phyloP scores from a whole-genome alignment of 2,113 vertebrate species.

The Rhegmatorhina hoffmannsi region DNA sequence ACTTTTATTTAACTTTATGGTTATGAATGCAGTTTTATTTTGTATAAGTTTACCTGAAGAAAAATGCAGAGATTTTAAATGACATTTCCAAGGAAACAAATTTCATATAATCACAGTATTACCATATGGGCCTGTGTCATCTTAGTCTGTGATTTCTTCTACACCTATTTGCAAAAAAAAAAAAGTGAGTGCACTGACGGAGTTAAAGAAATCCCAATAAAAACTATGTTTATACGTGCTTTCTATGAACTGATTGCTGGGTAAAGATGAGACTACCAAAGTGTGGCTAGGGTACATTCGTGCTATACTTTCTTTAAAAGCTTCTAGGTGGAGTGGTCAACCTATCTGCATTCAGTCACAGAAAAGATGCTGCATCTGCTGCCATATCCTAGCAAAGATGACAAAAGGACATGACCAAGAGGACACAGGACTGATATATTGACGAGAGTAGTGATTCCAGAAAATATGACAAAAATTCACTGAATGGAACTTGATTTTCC shows the following conservation, averaged over 20 bases:
- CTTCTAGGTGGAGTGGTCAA: neutral
- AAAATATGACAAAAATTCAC: neutral
- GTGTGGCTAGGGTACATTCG: neutral
- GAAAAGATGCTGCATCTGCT: neutral
- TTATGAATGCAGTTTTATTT: neutral
- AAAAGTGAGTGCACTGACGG: neutral
- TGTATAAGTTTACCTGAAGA: neutral
- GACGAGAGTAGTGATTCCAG: neutral
- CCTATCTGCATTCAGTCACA: neutral
- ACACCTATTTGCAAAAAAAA: neutral
- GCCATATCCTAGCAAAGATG: neutral
- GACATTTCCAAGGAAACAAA: neutral
- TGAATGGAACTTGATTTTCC: neutral
- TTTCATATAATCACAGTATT: neutral
- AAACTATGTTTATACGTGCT: neutral
- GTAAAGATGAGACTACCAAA: neutral
- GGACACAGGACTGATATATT: accelerated
- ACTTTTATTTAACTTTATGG: neutral
- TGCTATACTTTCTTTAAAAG: neutral
- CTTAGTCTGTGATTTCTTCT: neutral
- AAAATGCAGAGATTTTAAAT: neutral
- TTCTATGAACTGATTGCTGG: neutral
- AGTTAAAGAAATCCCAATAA: neutral
- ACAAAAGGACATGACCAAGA: neutral
- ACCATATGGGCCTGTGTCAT: neutral